Evolutionary conservation across 2,797 vertebrate genomes (phyloP).

Genomic region (Ptychobarbus kaznakovi): DNA sequence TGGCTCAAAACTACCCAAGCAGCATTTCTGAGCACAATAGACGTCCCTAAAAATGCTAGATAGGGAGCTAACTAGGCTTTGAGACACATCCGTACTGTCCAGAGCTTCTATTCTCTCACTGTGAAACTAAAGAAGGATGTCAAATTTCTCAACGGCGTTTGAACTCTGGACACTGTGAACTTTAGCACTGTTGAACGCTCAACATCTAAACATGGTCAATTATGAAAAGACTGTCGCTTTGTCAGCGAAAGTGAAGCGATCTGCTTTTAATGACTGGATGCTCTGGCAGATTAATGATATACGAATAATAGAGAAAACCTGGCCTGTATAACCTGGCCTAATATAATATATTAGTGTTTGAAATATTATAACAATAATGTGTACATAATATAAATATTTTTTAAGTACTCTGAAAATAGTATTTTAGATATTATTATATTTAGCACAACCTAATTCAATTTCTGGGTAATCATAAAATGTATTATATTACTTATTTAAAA

Average conservation of each 20-base stretch:
- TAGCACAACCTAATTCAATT: background rate
- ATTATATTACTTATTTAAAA: background rate
- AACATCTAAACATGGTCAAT: slow-evolving; percentile 32
- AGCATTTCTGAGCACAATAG: background rate
- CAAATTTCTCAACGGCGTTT: background rate
- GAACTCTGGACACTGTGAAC: slow-evolving; percentile 34
- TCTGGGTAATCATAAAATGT: background rate
- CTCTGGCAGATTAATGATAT: slow-evolving; percentile 16
- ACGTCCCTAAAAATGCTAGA: background rate
- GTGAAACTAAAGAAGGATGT: background rate
- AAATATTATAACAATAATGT: background rate
- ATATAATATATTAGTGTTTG: background rate
- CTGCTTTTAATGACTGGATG: slow-evolving; percentile 15
- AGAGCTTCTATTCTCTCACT: background rate
- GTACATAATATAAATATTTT: background rate
- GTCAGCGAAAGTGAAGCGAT: slow-evolving; percentile 18
- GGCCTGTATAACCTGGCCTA: background rate
- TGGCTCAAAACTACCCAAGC: background rate
- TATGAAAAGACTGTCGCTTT: slow-evolving; percentile 30
- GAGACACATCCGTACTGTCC: background rate
- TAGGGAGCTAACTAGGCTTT: background rate
- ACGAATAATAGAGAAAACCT: background rate
- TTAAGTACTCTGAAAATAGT: background rate
- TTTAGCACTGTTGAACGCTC: slow-evolving; percentile 26
- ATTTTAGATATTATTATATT: background rate